Percentiles rank a stretch among this genome's conserved stretches.
These are phyloP conservation scores for Choristoneura rosaceana DNA, from an alignment of 2,888 invertebrate species.

Conservation along the genomic window DNA sequence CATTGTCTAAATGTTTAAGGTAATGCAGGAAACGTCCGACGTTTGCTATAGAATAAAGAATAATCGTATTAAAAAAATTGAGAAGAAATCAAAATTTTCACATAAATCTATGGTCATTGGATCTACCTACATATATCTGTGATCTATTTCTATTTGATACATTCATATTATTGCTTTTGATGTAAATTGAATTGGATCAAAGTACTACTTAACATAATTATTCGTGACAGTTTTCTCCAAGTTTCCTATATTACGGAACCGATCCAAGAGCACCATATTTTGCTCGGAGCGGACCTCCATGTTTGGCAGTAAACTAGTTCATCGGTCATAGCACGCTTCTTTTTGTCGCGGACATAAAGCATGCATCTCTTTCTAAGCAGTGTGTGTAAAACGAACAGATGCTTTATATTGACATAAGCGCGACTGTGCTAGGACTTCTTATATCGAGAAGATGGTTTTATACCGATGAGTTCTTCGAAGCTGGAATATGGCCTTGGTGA, in stretches of 20 bases:
- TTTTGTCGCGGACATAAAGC: neutral
- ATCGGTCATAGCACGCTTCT: neutral
- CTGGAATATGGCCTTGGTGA: neutral
- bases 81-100: no score
- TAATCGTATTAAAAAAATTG: no score
- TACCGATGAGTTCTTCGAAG: neutral
- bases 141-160: no score
- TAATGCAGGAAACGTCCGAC: no score
- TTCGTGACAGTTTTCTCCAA: conserved; percentile 27
- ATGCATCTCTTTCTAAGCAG: neutral
- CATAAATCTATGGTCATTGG: no score
- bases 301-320: conserved; percentile 20
- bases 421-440: neutral
- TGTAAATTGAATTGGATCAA: neutral
- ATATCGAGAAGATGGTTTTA: conserved; percentile 5
- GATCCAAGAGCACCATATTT: conserved; percentile 33
- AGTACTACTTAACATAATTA: conserved; percentile 1
- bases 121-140: no score
- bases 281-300: conserved; percentile 11
- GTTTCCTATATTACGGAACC: conserved; percentile 23
- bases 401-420: neutral
- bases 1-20: no score
- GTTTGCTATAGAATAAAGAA: no score
- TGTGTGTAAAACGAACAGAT: neutral
- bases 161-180: neutral